Evolutionary conservation across 2,888 invertebrate species (phyloP).

Genomic region (Hypomecis atomaria): DNA sequence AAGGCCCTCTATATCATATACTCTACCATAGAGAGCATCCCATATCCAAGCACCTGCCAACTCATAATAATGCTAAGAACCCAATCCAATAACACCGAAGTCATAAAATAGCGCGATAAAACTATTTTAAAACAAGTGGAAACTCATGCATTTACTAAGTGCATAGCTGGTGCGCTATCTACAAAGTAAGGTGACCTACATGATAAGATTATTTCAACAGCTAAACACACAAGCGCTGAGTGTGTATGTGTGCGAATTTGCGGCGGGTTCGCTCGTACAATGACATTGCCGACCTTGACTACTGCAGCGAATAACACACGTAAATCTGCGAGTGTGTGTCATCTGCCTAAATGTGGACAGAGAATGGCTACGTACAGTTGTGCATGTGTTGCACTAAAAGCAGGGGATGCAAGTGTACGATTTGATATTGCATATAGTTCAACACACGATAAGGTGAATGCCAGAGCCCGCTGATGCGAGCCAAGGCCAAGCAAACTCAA

Average conservation of each 20-base stretch:
- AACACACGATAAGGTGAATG: conserved; percentile 81
- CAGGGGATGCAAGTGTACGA: conserved; percentile 46
- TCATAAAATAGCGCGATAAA: conserved; percentile 33
- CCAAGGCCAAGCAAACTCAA: conserved; percentile 69
- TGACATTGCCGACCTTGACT: conserved; percentile 84
- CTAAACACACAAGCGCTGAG: conserved; percentile 54
- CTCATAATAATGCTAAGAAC: conserved; percentile 21
- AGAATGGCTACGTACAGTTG: conserved; percentile 10
- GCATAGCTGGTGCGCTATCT: conserved; percentile 69
- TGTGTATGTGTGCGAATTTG: conserved; percentile 63
- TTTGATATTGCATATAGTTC: conserved; percentile 71
- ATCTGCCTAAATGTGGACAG: conserved; percentile 30
- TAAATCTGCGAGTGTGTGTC: conserved; percentile 39
- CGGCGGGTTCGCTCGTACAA: conserved; percentile 77
- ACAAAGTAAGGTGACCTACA: conserved; percentile 83
- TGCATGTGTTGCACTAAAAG: conserved; percentile 52
- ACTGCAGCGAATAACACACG: conserved; percentile 70
- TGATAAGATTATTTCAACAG: conserved; percentile 83
- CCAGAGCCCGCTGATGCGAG: conserved; percentile 66
- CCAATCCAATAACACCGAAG: conserved; percentile 23
- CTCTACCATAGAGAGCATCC: neutral
- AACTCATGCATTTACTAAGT: conserved; percentile 49
- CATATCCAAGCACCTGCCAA: neutral
- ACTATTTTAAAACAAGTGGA: conserved; percentile 43
- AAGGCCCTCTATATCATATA: too few species aligned